Evolutionary conservation across 2,888 invertebrate species (phyloP).

Genomic region (Pocota personata): DNA sequence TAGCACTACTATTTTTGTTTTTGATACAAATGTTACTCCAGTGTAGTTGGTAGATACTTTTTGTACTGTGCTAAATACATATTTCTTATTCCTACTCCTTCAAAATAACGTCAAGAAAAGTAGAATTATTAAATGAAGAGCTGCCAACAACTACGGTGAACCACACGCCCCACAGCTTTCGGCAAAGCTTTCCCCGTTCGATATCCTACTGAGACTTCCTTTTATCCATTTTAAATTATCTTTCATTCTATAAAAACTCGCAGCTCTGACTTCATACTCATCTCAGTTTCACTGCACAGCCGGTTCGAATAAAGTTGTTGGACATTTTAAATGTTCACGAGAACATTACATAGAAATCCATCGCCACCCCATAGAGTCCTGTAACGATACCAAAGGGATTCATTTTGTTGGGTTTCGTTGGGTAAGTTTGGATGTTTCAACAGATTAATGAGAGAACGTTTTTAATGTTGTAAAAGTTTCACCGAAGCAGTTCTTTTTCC

Average conservation of each 20-base stretch:
- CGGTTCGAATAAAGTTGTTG: constrained; percentile 18
- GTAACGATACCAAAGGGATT: not conserved
- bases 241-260: not conserved
- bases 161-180: not conserved
- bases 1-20: too few species aligned
- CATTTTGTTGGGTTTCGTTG: not conserved
- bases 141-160: constrained; percentile 17
- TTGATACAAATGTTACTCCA: too few species aligned
- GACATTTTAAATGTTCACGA: constrained; percentile 35
- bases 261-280: not conserved
- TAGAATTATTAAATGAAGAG: too few species aligned
- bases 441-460: constrained; percentile 23
- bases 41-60: too few species aligned
- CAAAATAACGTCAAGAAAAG: too few species aligned
- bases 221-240: not conserved
- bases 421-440: not conserved
- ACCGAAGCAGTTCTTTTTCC: not conserved
- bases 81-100: too few species aligned
- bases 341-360: not conserved
- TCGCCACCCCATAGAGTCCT: not conserved
- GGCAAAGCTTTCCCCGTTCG: not conserved
- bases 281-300: not conserved
- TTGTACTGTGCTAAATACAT: too few species aligned
- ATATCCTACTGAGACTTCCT: not conserved
- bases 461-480: constrained; percentile 1